These are phyloP conservation scores for Mimachlamys varia DNA, from an alignment of 2,888 invertebrate genomes.

Conservation along the genomic window DNA sequence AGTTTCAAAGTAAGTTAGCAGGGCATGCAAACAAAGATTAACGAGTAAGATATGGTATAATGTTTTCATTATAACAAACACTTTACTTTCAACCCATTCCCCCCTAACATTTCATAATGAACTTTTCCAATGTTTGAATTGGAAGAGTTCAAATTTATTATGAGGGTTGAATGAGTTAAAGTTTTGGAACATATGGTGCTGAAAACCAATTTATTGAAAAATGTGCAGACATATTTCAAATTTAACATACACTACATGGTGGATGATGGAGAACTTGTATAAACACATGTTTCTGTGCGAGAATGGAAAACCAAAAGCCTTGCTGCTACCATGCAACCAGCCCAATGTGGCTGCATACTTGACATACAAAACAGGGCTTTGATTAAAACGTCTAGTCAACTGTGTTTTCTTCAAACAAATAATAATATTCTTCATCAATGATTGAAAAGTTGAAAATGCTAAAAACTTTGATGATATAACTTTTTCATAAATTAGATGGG, in stretches of 20 bases:
- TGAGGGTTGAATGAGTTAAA: no score
- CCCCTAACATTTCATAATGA: no score
- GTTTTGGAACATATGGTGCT: background rate
- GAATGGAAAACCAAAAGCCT: background rate
- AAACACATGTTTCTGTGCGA: background rate
- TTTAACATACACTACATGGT: background rate
- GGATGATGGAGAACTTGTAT: background rate
- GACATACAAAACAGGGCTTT: background rate
- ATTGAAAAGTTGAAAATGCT: no score
- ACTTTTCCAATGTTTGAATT: no score
- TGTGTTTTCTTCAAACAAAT: background rate
- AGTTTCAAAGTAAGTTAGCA: no score
- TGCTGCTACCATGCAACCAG: no score
- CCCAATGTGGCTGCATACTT: no score
- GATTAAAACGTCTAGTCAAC: slow-evolving; percentile 20
- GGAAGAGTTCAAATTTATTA: no score
- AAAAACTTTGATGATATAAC: no score
- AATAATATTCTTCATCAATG: background rate
- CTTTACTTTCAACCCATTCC: no score
- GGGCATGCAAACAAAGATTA: background rate
- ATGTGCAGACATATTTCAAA: background rate
- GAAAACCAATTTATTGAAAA: background rate
- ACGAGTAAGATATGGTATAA: background rate
- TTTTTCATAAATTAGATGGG: no score
- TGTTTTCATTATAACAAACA: background rate